Evolutionary conservation across 2,797 vertebrate genomes (phyloP).

Genomic region (Staurois parvus): DNA sequence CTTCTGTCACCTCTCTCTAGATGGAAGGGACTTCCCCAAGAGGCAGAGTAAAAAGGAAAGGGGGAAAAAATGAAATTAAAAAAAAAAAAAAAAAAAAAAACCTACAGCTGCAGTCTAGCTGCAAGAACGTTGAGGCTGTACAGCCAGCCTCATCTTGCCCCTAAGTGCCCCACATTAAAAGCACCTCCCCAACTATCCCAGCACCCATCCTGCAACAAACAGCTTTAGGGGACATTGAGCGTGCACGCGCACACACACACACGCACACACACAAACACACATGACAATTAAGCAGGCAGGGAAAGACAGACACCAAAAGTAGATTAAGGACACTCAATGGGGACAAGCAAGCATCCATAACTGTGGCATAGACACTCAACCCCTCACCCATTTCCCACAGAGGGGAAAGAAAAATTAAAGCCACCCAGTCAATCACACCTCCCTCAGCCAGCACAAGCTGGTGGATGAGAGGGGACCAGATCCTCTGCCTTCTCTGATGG

Average conservation of each 20-base stretch:
- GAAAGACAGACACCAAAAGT: slow-evolving; percentile 55
- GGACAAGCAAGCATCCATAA: slow-evolving; percentile 57
- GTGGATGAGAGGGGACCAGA: slow-evolving; percentile 62
- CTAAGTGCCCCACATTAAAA: slow-evolving; percentile 46
- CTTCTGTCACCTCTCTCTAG: slow-evolving; percentile 32
- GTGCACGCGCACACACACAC: slow-evolving; percentile 17
- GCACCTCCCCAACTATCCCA: slow-evolving; percentile 44
- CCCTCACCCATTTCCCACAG: slow-evolving; percentile 49
- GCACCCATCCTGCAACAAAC: slow-evolving; percentile 51
- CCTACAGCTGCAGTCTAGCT: slow-evolving; percentile 40
- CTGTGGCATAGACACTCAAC: slow-evolving; percentile 49
- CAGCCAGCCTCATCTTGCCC: slow-evolving; percentile 20
- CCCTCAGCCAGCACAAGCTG: slow-evolving; percentile 70
- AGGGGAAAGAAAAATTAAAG: slow-evolving; percentile 38
- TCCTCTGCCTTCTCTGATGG: slow-evolving; percentile 39
- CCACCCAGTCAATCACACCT: slow-evolving; percentile 58
- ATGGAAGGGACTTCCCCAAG: slow-evolving; percentile 32
- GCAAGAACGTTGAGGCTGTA: slow-evolving; percentile 13
- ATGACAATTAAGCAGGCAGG: slow-evolving; percentile 59
- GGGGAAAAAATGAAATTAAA: too few relatives aligned
- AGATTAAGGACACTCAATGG: slow-evolving; percentile 55
- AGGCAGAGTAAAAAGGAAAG: slow-evolving; percentile 19
- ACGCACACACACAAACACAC: slow-evolving; percentile 44
- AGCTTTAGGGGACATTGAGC: slow-evolving; percentile 52
- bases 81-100: not conserved